Percentiles rank a stretch among this genome's conserved stretches.
phyloP scores from a whole-genome alignment of 1,140 invertebrate genomes.

The Penaeus indicus region DNA sequence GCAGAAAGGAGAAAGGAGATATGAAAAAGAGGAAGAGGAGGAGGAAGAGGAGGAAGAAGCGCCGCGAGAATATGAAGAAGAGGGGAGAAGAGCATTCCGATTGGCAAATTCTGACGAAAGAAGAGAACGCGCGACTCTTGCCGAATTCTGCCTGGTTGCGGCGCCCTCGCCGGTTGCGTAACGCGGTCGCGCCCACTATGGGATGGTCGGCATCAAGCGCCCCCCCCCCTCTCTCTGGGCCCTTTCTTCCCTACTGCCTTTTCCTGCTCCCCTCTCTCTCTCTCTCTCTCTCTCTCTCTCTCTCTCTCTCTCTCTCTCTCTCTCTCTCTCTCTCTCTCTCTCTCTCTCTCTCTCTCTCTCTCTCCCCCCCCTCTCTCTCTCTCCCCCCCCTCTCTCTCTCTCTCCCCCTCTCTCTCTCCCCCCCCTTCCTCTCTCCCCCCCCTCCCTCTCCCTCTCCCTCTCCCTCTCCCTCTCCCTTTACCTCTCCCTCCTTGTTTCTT shows the following conservation, averaged over 20 bases:
- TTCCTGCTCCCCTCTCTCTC: neutral
- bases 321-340: neutral
- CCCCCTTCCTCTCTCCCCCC: neutral
- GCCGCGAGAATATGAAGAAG: too few species aligned
- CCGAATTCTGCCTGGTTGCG: too few species aligned
- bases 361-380: neutral
- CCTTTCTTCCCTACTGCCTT: neutral
- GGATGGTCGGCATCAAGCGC: neutral
- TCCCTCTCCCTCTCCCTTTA: neutral
- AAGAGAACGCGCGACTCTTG: too few species aligned
- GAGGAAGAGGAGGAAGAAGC: too few species aligned
- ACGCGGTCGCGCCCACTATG: too few species aligned
- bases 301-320: neutral
- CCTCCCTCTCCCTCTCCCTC: neutral
- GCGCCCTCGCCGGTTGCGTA: too few species aligned
- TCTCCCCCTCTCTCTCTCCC: neutral
- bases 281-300: constrained; percentile 10
- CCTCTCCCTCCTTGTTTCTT: neutral
- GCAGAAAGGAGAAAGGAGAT: too few species aligned
- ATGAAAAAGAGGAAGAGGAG: too few species aligned
- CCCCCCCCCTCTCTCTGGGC: neutral
- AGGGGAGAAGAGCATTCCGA: too few species aligned
- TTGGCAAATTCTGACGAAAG: too few species aligned
- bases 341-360: neutral
- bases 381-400: neutral